Evolutionary conservation across 2,888 invertebrate genomes (phyloP).

Genomic region (Chouioia cunea): DNA sequence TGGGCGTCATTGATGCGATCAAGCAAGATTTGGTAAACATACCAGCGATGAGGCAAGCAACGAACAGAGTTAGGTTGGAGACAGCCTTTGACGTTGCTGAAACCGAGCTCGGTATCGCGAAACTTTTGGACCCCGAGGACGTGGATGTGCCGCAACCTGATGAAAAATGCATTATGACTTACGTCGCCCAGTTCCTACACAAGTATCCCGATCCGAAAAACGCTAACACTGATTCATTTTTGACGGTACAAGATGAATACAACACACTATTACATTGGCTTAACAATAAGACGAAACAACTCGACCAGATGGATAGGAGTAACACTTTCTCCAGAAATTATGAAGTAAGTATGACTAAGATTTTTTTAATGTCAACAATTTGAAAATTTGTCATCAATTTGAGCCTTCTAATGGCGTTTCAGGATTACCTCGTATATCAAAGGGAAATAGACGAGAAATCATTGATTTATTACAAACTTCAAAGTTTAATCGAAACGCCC

Average conservation of each 20-base stretch:
- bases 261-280: constrained; percentile 86
- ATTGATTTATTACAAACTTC: constrained; percentile 81
- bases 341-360: constrained; percentile 64
- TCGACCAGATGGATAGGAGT: constrained; percentile 83
- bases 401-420: constrained; percentile 50
- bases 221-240: constrained; percentile 79
- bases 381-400: neutral
- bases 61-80: constrained; percentile 87
- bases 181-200: constrained; percentile 97
- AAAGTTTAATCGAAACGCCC: constrained; percentile 83
- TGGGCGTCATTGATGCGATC: constrained; percentile 95
- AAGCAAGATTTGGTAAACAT: constrained; percentile 92
- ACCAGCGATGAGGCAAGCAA: constrained; percentile 81
- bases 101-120: constrained; percentile 89
- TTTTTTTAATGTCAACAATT: constrained; percentile 11
- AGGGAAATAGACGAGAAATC: constrained; percentile 82
- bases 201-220: constrained; percentile 92
- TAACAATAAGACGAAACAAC: constrained; percentile 80
- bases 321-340: constrained; percentile 83
- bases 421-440: constrained; percentile 84
- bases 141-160: constrained; percentile 96
- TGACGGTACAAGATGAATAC: constrained; percentile 85
- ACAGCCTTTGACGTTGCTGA: constrained; percentile 96
- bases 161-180: constrained; percentile 98
- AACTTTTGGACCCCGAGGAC: constrained; percentile 93